Percentiles rank a stretch among this genome's conserved stretches.
Evolutionary conservation across 2,113 vertebrate genomes (phyloP).

Genomic region (Corydoras sp.): DNA sequence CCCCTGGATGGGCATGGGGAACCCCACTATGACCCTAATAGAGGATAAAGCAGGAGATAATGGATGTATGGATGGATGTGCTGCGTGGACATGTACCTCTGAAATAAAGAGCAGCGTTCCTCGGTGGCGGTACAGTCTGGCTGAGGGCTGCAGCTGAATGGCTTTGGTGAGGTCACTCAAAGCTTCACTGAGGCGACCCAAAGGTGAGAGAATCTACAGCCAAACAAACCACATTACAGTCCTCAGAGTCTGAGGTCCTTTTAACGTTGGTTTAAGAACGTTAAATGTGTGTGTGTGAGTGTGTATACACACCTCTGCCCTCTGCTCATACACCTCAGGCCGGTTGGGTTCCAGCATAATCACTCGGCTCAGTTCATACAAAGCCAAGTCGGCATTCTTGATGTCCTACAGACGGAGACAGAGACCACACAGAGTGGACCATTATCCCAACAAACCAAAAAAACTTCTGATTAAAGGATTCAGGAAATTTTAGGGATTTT

Average conservation of each 20-base stretch:
- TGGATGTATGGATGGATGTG: too few relatives aligned
- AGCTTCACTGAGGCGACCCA: conserved; percentile 90
- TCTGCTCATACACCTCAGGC: conserved; percentile 92
- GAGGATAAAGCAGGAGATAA: too few relatives aligned
- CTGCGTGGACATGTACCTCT: conserved; percentile 69
- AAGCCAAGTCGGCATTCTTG: conserved; percentile 91
- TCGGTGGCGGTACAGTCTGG: conserved; percentile 87
- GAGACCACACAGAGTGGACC: background rate
- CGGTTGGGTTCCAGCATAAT: conserved; percentile 83
- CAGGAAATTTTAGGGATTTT: too few relatives aligned
- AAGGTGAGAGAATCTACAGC: conserved; percentile 83
- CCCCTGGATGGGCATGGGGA: too few relatives aligned
- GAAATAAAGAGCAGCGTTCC: conserved; percentile 94
- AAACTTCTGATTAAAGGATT: too few relatives aligned
- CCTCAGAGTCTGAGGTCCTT: too few relatives aligned
- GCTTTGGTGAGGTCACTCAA: conserved; percentile 89
- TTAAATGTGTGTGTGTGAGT: conserved; percentile 1
- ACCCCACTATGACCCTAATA: too few relatives aligned
- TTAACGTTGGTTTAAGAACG: too few relatives aligned
- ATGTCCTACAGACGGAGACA: conserved; percentile 71
- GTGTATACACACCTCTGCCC: conserved; percentile 79
- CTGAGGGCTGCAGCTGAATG: conserved; percentile 90
- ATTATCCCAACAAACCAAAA: too few relatives aligned
- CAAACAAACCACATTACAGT: background rate
- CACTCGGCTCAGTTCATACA: conserved; percentile 90